phyloP scores from a whole-genome alignment of 2,113 vertebrate genomes.

The Tapirus terrestris region DNA sequence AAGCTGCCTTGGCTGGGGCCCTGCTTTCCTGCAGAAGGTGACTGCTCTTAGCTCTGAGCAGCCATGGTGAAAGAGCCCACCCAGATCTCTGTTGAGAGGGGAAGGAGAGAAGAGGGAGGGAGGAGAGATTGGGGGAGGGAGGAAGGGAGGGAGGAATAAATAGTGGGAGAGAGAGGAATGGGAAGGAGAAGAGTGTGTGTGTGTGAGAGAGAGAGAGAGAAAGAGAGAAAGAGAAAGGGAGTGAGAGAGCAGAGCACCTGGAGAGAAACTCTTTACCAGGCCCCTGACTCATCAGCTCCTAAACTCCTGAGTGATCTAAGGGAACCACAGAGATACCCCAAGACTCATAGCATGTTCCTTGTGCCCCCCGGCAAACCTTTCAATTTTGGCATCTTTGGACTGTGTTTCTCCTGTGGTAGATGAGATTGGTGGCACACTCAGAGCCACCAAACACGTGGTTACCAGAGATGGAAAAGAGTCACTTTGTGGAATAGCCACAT shows the following conservation, averaged over 20 bases:
- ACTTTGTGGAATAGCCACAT: no score
- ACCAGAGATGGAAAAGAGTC: background rate
- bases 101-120: background rate
- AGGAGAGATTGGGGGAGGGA: background rate
- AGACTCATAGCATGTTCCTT: background rate
- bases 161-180: background rate
- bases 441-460: background rate
- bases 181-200: background rate
- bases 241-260: background rate
- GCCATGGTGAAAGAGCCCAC: background rate
- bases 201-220: background rate
- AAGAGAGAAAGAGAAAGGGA: background rate
- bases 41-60: background rate
- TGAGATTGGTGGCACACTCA: background rate
- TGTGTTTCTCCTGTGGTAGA: background rate
- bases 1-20: background rate
- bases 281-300: background rate
- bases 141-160: no score
- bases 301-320: background rate
- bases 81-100: background rate
- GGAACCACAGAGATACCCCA: background rate
- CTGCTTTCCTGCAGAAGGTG: background rate
- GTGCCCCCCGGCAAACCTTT: background rate
- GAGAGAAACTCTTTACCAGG: background rate
- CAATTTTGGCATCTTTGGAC: background rate